Evolutionary conservation across 2,888 invertebrate genomes (phyloP).

Genomic region (Spisula subtruncata): DNA sequence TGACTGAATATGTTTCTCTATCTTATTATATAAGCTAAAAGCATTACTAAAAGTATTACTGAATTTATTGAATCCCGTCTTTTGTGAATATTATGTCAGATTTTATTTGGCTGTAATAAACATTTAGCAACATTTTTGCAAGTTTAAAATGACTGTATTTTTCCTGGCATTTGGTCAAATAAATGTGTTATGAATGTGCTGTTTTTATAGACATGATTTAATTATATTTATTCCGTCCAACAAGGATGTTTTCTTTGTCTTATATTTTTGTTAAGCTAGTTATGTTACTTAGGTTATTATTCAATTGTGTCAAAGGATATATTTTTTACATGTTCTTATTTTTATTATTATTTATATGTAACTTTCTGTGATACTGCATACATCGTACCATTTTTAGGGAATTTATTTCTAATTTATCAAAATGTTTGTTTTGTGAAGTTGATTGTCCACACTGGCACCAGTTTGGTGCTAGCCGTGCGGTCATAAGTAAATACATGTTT

Average conservation of each 20-base stretch:
- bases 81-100: neutral
- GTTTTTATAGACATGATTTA: neutral
- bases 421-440: neutral
- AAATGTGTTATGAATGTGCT: neutral
- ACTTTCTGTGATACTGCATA: constrained; percentile 11
- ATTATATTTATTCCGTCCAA: neutral
- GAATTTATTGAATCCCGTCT: neutral
- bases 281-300: neutral
- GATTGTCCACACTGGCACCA: neutral
- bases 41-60: neutral
- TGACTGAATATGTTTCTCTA: neutral
- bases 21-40: neutral
- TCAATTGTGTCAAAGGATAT: neutral
- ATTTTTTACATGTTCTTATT: neutral
- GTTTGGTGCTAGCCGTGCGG: neutral
- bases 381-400: neutral
- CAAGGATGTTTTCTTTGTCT: neutral
- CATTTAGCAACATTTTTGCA: neutral
- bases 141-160: neutral
- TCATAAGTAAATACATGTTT: neutral
- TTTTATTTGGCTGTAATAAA: neutral
- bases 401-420: neutral
- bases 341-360: constrained; percentile 10
- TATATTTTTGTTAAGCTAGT: neutral
- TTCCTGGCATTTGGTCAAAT: neutral